phyloP scores from a whole-genome alignment of 2,888 invertebrate species.

The Cheiracanthium punctorium region DNA sequence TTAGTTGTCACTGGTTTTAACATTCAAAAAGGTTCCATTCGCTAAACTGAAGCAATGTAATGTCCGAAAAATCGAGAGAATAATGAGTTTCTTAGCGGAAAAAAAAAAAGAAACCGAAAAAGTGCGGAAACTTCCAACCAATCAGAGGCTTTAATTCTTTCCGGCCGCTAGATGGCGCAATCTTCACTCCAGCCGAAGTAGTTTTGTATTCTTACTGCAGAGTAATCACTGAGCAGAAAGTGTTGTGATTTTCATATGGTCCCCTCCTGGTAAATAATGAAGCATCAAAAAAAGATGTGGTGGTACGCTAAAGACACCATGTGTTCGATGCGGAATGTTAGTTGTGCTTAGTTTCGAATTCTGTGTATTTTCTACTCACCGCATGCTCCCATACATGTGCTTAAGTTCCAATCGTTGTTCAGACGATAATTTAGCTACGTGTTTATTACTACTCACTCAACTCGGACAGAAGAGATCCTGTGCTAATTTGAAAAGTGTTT shows the following conservation, averaged over 20 bases:
- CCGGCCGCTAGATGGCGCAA: slow-evolving; percentile 24
- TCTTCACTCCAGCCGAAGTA: background rate
- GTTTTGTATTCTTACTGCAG: background rate
- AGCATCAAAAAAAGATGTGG: background rate
- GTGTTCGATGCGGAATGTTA: background rate
- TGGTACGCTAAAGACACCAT: background rate
- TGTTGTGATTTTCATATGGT: background rate
- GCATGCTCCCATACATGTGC: slow-evolving; percentile 48
- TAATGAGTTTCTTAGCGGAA: too few relatives aligned
- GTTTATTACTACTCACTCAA: slow-evolving; percentile 44
- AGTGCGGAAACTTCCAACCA: slow-evolving; percentile 55
- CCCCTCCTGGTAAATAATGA: background rate
- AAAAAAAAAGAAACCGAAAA: slow-evolving; percentile 51
- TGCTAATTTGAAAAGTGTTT: slow-evolving; percentile 46
- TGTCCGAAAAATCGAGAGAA: too few relatives aligned
- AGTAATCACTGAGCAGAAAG: slow-evolving; percentile 4
- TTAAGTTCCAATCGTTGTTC: background rate
- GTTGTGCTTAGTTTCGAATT: slow-evolving; percentile 21
- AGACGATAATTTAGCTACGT: slow-evolving; percentile 57
- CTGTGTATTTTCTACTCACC: slow-evolving; percentile 19
- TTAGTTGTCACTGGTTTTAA: too few relatives aligned
- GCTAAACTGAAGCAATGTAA: too few relatives aligned
- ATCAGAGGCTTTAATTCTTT: background rate
- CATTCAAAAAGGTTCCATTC: too few relatives aligned
- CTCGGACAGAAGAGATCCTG: slow-evolving; percentile 26